Conservation (phyloP, 2,113 vertebrate genomes). For the Varanus salvator region DNA sequence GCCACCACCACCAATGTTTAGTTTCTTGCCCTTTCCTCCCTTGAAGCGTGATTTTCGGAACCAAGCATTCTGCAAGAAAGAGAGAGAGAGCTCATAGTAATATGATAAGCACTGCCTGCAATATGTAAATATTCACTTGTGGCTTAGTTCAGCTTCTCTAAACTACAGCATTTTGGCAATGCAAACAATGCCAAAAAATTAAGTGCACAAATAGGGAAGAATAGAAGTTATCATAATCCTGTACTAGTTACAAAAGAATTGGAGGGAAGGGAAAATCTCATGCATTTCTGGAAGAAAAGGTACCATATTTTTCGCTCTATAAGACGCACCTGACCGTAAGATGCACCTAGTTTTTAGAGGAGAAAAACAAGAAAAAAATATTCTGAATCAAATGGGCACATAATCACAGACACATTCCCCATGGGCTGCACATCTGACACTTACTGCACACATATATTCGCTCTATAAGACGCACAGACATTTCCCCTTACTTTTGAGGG, state of each 20-base stretch:
- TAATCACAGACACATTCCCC: too few species aligned
- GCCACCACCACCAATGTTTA: conserved; percentile 96
- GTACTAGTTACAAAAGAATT: conserved; percentile 4
- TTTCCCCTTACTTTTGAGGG: too few species aligned
- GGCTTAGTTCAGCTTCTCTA: not conserved
- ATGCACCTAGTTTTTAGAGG: too few species aligned
- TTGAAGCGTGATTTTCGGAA: conserved; percentile 98
- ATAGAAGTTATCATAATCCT: not conserved
- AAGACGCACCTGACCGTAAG: too few species aligned
- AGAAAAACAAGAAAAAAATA: too few species aligned
- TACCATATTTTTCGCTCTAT: too few species aligned
- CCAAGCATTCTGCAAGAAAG: conserved; percentile 89
- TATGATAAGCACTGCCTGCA: not conserved
- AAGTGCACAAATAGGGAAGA: not conserved
- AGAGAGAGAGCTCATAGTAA: conserved; percentile 9
- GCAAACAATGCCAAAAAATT: not conserved
- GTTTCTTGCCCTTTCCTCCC: conserved; percentile 93
- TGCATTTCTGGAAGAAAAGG: not conserved
- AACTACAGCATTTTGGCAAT: not conserved
- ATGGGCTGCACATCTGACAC: too few species aligned
- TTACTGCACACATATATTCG: too few species aligned
- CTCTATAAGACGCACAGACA: too few species aligned
- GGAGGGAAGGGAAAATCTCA: not conserved
- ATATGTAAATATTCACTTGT: not conserved
- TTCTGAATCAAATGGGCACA: too few species aligned